Evolutionary conservation across 2,888 invertebrate species (phyloP).

Genomic region (Ormyrus labotus): DNA sequence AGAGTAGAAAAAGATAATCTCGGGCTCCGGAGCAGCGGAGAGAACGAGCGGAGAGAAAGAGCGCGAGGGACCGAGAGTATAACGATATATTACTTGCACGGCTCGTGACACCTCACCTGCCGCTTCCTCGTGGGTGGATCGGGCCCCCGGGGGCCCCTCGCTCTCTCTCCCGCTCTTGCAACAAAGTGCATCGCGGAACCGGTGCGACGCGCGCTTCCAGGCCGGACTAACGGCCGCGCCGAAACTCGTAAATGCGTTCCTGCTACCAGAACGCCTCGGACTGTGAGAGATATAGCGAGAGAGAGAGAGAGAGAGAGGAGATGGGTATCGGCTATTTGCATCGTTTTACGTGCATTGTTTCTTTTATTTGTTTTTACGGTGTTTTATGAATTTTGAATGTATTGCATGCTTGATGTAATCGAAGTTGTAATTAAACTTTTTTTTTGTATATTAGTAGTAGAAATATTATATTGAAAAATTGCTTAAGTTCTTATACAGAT

Average conservation of each 20-base stretch:
- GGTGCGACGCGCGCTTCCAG: constrained; percentile 17
- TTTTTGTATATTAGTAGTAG: too few relatives aligned
- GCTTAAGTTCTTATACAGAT: too few relatives aligned
- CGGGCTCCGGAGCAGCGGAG: not conserved
- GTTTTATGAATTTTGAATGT: too few relatives aligned
- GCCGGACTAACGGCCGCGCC: constrained; percentile 42
- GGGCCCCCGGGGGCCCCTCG: constrained; percentile 30
- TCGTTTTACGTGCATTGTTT: constrained; percentile 28
- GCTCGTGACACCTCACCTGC: constrained; percentile 76
- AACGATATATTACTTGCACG: constrained; percentile 74
- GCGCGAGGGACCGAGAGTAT: constrained; percentile 60
- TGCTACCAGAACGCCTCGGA: not conserved
- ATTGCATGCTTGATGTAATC: too few relatives aligned
- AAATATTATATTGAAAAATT: too few relatives aligned
- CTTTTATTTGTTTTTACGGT: not conserved
- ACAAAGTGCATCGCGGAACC: constrained; percentile 63
- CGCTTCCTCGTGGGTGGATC: constrained; percentile 75
- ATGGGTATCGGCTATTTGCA: constrained; percentile 41
- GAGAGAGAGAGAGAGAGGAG: constrained; percentile 15
- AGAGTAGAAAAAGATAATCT: too few relatives aligned
- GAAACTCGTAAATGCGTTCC: constrained; percentile 51
- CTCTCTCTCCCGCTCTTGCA: constrained; percentile 58
- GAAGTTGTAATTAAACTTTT: too few relatives aligned
- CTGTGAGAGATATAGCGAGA: constrained; percentile 30
- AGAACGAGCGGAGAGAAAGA: constrained; percentile 1